A percentile compares a stretch with the other conserved stretches of the same genome.
Conservation (phyloP, 2,888 invertebrate species). For the Entomobrya multifasciata region DNA sequence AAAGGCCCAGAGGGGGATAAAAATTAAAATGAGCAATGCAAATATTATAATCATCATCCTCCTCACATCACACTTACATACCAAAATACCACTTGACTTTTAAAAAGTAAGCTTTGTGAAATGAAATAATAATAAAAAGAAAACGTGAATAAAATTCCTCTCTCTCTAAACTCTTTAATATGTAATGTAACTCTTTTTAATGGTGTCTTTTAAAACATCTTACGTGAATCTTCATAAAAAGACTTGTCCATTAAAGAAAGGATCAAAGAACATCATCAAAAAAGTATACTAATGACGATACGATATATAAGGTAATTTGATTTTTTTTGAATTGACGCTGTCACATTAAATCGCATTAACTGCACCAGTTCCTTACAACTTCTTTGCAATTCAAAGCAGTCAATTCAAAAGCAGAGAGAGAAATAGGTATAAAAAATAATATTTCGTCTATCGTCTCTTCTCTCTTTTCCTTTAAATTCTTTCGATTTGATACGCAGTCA, state of each 20-base stretch:
- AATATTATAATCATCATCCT: slow-evolving; percentile 11
- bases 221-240: slow-evolving; percentile 35
- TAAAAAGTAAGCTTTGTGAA: not conserved
- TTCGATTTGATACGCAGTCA: slow-evolving; percentile 69
- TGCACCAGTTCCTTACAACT: slow-evolving; percentile 50
- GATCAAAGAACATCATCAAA: not conserved
- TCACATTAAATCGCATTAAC: slow-evolving; percentile 57
- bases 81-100: slow-evolving; percentile 31
- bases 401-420: not conserved
- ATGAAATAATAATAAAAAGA: slow-evolving; percentile 4
- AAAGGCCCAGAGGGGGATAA: slow-evolving; percentile 49
- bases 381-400: too few species aligned
- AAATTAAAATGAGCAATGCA: slow-evolving; percentile 45
- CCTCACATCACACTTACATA: not conserved
- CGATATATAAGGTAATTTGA: slow-evolving; percentile 29
- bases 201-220: slow-evolving; percentile 1
- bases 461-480: not conserved
- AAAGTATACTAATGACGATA: slow-evolving; percentile 22
- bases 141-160: slow-evolving; percentile 21
- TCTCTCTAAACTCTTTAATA: not conserved
- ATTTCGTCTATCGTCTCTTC: not conserved
- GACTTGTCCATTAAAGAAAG: not conserved
- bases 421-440: slow-evolving; percentile 11
- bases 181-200: not conserved
- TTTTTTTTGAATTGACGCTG: slow-evolving; percentile 31